phyloP scores from a whole-genome alignment of 2,797 vertebrate species.

The Emydoidea blandingii region DNA sequence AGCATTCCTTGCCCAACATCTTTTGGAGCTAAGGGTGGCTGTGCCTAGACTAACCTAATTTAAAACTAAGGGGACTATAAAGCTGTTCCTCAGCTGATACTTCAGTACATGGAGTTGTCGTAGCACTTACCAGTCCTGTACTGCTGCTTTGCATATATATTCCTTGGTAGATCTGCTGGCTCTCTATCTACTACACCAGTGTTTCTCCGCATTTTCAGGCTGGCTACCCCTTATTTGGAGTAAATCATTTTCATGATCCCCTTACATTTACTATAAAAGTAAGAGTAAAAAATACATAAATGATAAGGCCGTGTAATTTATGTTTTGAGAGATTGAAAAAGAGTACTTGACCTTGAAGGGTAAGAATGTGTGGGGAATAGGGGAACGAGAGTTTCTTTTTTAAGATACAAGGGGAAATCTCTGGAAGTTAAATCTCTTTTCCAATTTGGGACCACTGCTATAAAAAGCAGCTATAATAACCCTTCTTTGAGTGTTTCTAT shows the following conservation, averaged over 20 bases:
- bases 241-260: background rate
- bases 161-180: background rate
- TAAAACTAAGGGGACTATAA: background rate
- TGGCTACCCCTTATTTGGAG: background rate
- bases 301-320: background rate
- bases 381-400: background rate
- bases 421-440: background rate
- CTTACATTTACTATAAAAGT: background rate
- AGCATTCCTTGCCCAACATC: background rate
- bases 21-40: background rate
- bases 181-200: background rate
- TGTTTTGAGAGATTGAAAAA: background rate
- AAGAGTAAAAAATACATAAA: background rate
- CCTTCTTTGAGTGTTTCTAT: background rate
- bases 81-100: background rate
- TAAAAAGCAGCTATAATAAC: accelerated
- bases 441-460: background rate
- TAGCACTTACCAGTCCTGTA: background rate
- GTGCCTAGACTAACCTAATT: background rate
- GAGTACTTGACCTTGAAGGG: background rate
- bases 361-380: background rate
- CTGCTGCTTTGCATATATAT: background rate
- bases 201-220: background rate
- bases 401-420: background rate
- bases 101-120: background rate